Evolutionary conservation across 2,113 vertebrate species (phyloP).

Genomic region (Leiothrix lutea): DNA sequence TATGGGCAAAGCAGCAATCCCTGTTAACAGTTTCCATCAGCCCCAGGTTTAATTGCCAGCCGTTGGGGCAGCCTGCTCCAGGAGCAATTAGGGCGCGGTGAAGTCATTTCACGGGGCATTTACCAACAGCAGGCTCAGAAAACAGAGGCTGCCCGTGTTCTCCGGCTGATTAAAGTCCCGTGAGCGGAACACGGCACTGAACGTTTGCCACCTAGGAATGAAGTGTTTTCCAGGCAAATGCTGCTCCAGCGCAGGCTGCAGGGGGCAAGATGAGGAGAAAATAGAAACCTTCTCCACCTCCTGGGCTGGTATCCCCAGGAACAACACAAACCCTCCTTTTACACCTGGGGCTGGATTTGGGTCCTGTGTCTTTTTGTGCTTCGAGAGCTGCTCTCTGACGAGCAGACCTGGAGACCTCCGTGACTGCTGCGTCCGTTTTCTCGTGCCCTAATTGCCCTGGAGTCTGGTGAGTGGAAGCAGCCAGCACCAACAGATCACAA

Average conservation of each 20-base stretch:
- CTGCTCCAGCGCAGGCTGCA: not conserved
- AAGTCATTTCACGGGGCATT: slow-evolving; percentile 63
- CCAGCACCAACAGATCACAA: not conserved
- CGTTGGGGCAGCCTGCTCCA: slow-evolving; percentile 50
- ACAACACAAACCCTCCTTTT: not conserved
- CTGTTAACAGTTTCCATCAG: slow-evolving; percentile 62
- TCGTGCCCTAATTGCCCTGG: not conserved
- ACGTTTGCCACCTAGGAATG: not conserved
- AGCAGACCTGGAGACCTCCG: not conserved
- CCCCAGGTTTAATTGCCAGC: slow-evolving; percentile 57
- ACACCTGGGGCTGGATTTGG: not conserved
- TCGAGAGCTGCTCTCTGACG: not conserved
- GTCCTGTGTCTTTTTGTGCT: not conserved
- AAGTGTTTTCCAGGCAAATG: not conserved
- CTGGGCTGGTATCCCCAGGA: not conserved
- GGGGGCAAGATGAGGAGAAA: not conserved
- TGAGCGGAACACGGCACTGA: not conserved
- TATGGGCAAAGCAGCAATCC: slow-evolving; percentile 47
- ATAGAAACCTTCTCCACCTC: not conserved
- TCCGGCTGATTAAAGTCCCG: not conserved
- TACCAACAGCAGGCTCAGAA: slow-evolving; percentile 56
- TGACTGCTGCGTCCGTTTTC: not conserved
- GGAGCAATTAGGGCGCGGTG: slow-evolving; percentile 43
- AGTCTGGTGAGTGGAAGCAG: not conserved
- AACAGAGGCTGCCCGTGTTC: not conserved